Evolutionary conservation across 2,888 invertebrate species (phyloP).

Genomic region (Hanleya hanleyi): DNA sequence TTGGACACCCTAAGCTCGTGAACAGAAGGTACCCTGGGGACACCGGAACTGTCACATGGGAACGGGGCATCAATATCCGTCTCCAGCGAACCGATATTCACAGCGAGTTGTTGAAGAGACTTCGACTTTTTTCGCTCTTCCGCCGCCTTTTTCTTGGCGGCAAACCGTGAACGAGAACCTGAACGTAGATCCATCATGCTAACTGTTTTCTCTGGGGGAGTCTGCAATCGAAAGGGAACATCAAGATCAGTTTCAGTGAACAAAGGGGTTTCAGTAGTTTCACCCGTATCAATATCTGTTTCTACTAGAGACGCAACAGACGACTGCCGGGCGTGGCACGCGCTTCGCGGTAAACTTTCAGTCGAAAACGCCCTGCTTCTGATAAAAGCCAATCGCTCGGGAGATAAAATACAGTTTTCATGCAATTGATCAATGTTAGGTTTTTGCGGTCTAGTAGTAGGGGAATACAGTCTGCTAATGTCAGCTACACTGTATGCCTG

Average conservation of each 20-base stretch:
- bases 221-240: slow-evolving; percentile 57
- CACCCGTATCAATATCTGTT: slow-evolving; percentile 62
- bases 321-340: slow-evolving; percentile 35
- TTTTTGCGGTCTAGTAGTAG: not conserved
- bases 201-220: slow-evolving; percentile 50
- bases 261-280: slow-evolving; percentile 34
- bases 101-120: slow-evolving; percentile 63
- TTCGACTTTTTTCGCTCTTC: slow-evolving; percentile 33
- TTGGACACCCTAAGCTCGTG: slow-evolving; percentile 95
- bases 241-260: slow-evolving; percentile 58
- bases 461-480: slow-evolving; percentile 21
- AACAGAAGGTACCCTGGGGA: slow-evolving; percentile 86
- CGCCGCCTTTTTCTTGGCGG: slow-evolving; percentile 19
- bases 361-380: slow-evolving; percentile 56
- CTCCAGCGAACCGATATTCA: slow-evolving; percentile 59
- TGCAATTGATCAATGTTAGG: slow-evolving; percentile 53
- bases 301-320: slow-evolving; percentile 53
- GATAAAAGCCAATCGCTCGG: slow-evolving; percentile 44
- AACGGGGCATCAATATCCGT: slow-evolving; percentile 37
- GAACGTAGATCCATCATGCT: slow-evolving; percentile 63
- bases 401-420: slow-evolving; percentile 61
- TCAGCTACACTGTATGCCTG: slow-evolving; percentile 14
- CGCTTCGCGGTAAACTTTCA: slow-evolving; percentile 52
- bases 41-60: slow-evolving; percentile 14
- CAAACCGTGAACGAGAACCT: slow-evolving; percentile 52